These are phyloP conservation scores for Apteryx mantelli DNA, from an alignment of 2,113 vertebrate species.

Conservation along the genomic window DNA sequence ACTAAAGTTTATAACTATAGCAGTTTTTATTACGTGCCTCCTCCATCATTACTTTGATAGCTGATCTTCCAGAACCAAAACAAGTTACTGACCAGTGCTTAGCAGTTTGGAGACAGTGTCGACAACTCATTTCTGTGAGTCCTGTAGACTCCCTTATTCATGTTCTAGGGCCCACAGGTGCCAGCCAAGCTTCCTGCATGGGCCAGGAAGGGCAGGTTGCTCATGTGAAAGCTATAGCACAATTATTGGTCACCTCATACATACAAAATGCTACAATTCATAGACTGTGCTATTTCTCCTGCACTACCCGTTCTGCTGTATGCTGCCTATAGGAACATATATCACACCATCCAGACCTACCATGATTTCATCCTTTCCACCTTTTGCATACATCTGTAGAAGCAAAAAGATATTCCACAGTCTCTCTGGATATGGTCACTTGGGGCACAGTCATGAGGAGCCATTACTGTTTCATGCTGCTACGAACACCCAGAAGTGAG, in stretches of 20 bases:
- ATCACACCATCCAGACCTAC: not conserved
- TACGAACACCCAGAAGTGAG: fast-evolving
- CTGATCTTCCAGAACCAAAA: not conserved
- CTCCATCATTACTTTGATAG: not conserved
- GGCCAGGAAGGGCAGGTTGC: not conserved
- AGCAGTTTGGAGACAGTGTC: not conserved
- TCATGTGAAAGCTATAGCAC: fast-evolving
- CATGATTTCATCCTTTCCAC: not conserved
- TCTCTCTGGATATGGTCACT: not conserved
- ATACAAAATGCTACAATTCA: not conserved
- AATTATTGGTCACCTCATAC: not conserved
- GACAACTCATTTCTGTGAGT: not conserved
- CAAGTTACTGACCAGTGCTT: not conserved
- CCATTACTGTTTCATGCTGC: not conserved
- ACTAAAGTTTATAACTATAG: not conserved
- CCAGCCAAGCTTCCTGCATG: not conserved
- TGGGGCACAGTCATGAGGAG: not conserved
- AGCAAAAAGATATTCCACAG: not conserved
- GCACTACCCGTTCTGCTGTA: not conserved
- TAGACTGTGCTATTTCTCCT: not conserved
- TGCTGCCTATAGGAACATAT: fast-evolving
- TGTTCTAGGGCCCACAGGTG: not conserved
- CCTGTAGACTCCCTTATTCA: not conserved
- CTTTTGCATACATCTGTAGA: not conserved
- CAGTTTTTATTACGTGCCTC: not conserved